Evolutionary conservation across 2,797 vertebrate genomes (phyloP), one percentile per base, ranked within the genome.

Genomic region (Bovichtus diacanthus): DNA sequence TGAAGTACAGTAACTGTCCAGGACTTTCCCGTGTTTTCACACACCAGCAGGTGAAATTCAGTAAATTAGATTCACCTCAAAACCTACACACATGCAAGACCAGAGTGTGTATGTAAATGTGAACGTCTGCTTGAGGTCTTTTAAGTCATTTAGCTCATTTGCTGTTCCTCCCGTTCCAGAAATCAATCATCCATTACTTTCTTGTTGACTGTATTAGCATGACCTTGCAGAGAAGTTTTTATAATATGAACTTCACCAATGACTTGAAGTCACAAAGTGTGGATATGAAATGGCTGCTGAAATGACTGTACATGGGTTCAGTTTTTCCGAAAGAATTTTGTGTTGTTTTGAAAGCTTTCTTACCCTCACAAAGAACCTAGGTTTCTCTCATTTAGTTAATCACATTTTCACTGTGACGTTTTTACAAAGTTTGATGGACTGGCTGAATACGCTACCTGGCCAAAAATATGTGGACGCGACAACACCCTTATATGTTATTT

Each of bases 141-240:
- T 60, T 25, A 38, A 69, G 64, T 70, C 12, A 47, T 58, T 70
- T 41, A 61, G 25, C 64, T 54, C 9, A 55, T 70, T 61, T 51
- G 61, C 49, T 70, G 15, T 58, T 19, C 10, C 41, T 66, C 39
- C 38, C 60, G 53, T 44, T 65, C 21, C 38, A 29, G 76, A 6
- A 72, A 78, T 50, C 58, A 56, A 16, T 31, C 43, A 19, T 9
- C 36, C 39, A 6, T 59, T 59, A 54, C 12, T 47, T 62, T 9
- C 51, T 12, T 21, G 19, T 56, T 49, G 43, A 62, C 41, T 74
- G 8, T 12, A 59, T 51, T 44, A 27, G 27, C 9, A 10, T 43
- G 44, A 51, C 21, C 25, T 43, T 16, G 1, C 25, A 21, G 9
- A 50, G 29, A 5, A 46, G 46, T 38, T 76, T 50, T 43, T 71